Evolutionary conservation across 2,797 vertebrate genomes (phyloP), one percentile per base, ranked within the genome.

Genomic region (Xiphophorus birchmanni): DNA sequence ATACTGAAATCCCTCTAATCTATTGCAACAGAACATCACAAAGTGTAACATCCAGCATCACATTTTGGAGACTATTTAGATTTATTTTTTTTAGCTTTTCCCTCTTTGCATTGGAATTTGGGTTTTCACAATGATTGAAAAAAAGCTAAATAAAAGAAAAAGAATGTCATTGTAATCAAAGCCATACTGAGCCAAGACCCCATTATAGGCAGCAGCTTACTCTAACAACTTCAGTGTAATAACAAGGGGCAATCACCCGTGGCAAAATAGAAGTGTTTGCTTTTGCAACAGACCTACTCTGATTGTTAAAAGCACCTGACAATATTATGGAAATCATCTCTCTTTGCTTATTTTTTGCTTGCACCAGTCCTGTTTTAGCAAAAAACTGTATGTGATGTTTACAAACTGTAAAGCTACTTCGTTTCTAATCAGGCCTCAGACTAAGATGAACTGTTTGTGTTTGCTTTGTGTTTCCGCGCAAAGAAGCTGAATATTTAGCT

Each of bases 301-400:
- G 42, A 76, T 71, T 80, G 74, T 75, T 54, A 47, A 56, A 71
- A 72, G 32, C 69, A 13, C 42, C 42, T 56, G 40, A 54, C 18
- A 69, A 75, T 54, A 58, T 80, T 71, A 76, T 72, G 50, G 50
- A 80, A 80, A 80, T 71, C 4, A 67, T 56, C 50, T 75, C 21
- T 45, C n/a, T 71, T 71, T 71, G 42, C 40, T 56, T 71, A 37
- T 76, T 8, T 63, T 81, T 77, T 73, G 35, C 65, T 29, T 63
- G 18, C 17, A 54, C 69, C 18, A 32, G 21, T 35, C 23, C 44
- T 32, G 45, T 12, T 47, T 52, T 65, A 54, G 12, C 44, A 50
- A 29, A 29, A 37, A 73, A 74, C 23, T 21, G 11, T 56, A 48
- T 42, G 23, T 13, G 13, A 50, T 42, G 72, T 65, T 45, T 45